phyloP scores from a whole-genome alignment of 2,797 vertebrate species.

The Paramormyrops hopkinsi region DNA sequence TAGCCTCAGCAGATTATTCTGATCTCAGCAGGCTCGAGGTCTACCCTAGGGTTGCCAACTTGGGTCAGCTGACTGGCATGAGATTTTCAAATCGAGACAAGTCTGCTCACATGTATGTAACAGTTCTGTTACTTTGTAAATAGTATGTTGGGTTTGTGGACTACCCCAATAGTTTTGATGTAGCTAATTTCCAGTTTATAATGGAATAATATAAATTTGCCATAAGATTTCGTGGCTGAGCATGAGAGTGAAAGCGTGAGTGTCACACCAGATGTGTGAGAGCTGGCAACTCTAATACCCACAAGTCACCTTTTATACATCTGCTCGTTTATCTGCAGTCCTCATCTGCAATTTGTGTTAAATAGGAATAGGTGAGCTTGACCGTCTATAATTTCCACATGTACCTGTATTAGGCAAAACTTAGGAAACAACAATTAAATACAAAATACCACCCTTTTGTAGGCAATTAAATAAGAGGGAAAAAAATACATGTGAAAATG shows the following conservation, averaged over 20 bases:
- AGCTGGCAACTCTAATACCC: neutral
- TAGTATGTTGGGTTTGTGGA: neutral
- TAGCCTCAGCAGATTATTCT: neutral
- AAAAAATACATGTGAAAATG: neutral
- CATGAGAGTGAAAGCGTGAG: no score
- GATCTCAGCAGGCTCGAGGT: neutral
- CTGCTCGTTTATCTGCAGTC: neutral
- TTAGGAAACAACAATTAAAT: neutral
- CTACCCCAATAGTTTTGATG: neutral
- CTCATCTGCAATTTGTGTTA: neutral
- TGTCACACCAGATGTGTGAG: neutral
- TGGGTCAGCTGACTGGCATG: neutral
- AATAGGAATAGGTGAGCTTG: neutral
- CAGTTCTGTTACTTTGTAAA: neutral
- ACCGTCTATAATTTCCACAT: neutral
- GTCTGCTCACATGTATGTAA: neutral
- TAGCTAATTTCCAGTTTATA: neutral
- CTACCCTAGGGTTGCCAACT: neutral
- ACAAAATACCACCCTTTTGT: neutral
- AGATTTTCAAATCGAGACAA: neutral
- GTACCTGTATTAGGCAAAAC: neutral
- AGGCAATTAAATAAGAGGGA: neutral
- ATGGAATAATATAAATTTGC: neutral
- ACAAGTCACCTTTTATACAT: neutral
- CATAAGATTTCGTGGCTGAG: neutral